A percentile compares a stretch with the other conserved stretches of the same genome.
phyloP scores from a whole-genome alignment of 35 echinoderm and acorn worm genomes.

The Hemicentrotus pulcherrimus region DNA sequence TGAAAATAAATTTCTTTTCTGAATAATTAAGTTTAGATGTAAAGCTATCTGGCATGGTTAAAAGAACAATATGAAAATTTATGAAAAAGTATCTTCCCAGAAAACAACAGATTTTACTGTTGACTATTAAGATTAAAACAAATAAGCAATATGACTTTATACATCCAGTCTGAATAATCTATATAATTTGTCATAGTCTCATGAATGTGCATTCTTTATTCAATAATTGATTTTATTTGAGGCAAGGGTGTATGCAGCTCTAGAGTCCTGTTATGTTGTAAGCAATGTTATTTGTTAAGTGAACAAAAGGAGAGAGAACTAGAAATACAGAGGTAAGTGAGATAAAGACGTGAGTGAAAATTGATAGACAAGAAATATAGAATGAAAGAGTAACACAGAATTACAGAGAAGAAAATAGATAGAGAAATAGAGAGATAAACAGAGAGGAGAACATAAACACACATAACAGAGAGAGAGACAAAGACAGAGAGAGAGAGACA shows the following conservation, averaged over 20 bases:
- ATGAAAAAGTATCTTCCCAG: not conserved
- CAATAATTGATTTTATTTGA: not conserved
- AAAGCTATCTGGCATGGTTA: not conserved
- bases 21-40: not conserved
- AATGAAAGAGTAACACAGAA: not conserved
- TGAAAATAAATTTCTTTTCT: not conserved
- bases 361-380: not conserved
- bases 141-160: not conserved
- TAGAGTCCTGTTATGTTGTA: not conserved
- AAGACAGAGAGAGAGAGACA: not conserved
- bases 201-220: not conserved
- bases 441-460: not conserved
- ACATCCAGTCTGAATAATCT: not conserved
- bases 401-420: not conserved
- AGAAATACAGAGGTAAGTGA: not conserved
- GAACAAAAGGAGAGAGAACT: not conserved
- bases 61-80: too few species aligned
- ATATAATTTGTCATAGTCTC: not conserved
- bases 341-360: not conserved
- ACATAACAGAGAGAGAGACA: not conserved
- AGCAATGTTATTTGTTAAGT: slow-evolving; percentile 13
- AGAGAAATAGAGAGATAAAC: not conserved
- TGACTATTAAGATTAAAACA: too few species aligned
- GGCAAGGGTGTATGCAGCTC: not conserved
- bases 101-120: not conserved